These are phyloP conservation scores for Eugnorisma glareosa DNA, from an alignment of 2,888 invertebrate species.

Conservation along the genomic window DNA sequence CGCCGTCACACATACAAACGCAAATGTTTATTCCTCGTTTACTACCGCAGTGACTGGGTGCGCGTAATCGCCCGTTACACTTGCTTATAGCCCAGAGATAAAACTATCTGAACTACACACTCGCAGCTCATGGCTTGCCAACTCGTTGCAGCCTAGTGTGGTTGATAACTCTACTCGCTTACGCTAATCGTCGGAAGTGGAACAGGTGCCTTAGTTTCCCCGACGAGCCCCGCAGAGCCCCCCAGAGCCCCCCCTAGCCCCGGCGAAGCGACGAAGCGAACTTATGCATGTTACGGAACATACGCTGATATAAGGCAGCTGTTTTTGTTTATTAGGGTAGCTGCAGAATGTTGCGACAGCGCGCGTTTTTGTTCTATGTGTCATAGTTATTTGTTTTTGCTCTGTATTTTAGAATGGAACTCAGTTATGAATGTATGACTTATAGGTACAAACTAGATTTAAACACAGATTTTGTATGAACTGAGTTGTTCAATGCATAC, in stretches of 20 bases:
- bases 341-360: conserved; percentile 1
- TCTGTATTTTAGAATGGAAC: background rate
- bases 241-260: conserved; percentile 1
- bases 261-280: conserved; percentile 47
- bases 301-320: conserved; percentile 18
- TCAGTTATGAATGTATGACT: background rate
- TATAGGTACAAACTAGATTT: background rate
- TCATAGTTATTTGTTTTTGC: background rate
- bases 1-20: no score
- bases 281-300: conserved; percentile 41
- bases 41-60: background rate
- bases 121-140: background rate
- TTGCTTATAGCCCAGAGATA: background rate
- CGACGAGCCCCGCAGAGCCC: conserved; percentile 2
- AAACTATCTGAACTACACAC: background rate
- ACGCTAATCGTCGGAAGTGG: background rate
- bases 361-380: conserved; percentile 14
- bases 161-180: background rate
- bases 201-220: background rate
- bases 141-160: background rate
- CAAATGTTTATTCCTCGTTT: no score
- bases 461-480: background rate
- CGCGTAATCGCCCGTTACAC: background rate
- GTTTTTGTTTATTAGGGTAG: conserved; percentile 36
- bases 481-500: background rate